Evolutionary conservation across 2,113 vertebrate genomes (phyloP).

Genomic region (Condylura cristata): DNA sequence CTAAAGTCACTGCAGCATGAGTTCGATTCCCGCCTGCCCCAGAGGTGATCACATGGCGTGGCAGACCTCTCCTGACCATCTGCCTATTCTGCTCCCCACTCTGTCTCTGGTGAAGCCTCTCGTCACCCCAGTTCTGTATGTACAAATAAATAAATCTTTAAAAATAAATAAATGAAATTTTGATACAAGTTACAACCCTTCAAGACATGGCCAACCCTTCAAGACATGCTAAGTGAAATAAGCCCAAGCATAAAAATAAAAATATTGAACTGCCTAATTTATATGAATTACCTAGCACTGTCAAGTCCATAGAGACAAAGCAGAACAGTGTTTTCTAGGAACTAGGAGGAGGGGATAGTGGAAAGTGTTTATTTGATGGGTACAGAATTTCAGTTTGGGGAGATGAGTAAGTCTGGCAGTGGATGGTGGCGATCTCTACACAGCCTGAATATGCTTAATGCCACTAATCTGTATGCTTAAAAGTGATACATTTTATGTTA

Average conservation of each 20-base stretch:
- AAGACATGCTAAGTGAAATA: not conserved
- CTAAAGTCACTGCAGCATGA: too few relatives aligned
- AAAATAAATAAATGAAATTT: not conserved
- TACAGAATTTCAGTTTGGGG: not conserved
- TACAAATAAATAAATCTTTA: too few relatives aligned
- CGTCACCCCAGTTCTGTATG: too few relatives aligned
- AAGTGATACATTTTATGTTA: not conserved
- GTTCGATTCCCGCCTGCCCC: too few relatives aligned
- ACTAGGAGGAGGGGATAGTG: not conserved
- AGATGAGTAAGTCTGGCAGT: not conserved
- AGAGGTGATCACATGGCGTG: too few relatives aligned
- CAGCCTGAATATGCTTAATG: not conserved
- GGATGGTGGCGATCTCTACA: not conserved
- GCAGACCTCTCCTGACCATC: too few relatives aligned
- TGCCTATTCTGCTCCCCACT: too few relatives aligned
- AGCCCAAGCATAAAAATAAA: not conserved
- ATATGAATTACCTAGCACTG: not conserved
- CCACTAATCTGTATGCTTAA: not conserved
- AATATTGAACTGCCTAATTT: not conserved
- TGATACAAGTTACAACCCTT: not conserved
- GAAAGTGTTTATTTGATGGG: not conserved
- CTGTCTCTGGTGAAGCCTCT: too few relatives aligned
- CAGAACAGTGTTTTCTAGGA: too few relatives aligned
- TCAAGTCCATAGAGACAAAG: not conserved
- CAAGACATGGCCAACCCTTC: not conserved